Evolutionary conservation across 1,140 invertebrate species (phyloP), one percentile per base, ranked within the genome.

Genomic region (Teleopsis dalmanni): DNA sequence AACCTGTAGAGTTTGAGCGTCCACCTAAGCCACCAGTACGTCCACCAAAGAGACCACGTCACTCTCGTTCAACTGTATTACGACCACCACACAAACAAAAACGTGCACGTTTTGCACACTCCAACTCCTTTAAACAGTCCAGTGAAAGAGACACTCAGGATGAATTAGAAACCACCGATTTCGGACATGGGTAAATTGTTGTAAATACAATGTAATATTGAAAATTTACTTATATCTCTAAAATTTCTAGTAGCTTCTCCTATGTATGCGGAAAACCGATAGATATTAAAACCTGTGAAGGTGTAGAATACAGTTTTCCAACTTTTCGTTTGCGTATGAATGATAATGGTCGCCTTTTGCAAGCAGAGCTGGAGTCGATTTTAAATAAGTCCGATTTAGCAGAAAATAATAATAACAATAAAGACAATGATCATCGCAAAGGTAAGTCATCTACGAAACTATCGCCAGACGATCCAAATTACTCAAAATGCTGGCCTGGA

Each of bases 401-500:
- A 4, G 27, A 44, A 22, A 34, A 1, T 7, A 11, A 25, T 18
- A 47, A 23, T 14, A 18, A 29, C 13, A 43, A 25, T 9, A 26
- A 43, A 13, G n/a, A n/a, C n/a, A n/a, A n/a, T n/a, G n/a, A n/a
- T n/a, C n/a, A n/a, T n/a, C 8, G 13, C 5, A 47, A 50, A 27
- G 22, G 25, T 8, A 55, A 60, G 16, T 8, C 27, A 16, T 18
- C 13, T 13, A 11, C 42, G 7, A 53, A 68, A 22, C 60, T 51
- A 19, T 61, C 64, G 6, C 38, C 57, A 8, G 48, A 60, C 34
- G 65, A 68, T 56, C 58, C 65, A n/a, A 63, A 67, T 43, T 69
- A 79, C 52, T 82, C 81, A 2, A 64, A 72, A 7, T 84, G 82
- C 53, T 85, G 83, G 82, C 82, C 83, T 0, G 70, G 73, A 18